Base-by-base conservation (phyloP, 1,140 invertebrate species). In the Bombus polaris region DNA sequence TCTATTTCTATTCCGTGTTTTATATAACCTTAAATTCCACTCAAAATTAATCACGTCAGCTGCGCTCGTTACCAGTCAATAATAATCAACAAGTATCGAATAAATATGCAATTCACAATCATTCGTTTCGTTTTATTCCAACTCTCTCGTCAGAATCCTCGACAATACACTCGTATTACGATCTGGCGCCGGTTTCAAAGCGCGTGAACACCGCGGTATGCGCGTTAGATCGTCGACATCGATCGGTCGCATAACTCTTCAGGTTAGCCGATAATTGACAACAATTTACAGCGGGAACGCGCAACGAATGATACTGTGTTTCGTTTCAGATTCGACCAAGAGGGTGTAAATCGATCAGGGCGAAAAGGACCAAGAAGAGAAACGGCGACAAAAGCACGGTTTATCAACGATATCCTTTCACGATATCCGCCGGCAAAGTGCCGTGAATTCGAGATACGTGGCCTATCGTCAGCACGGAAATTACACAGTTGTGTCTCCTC, bases 181-280 rank as follows among this genome's bases (percentile, higher is more conserved):
- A 76, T 9, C 25, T 13, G 37, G 62, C 57, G 47, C 37, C 37
- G 37, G 28, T 62, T 42, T 42, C 28, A 1, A 37, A 65, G 3
- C 37, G 37, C 15, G 13, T 5, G 39, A 76, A 59, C 0, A 6
- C 12, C 5, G 5, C 35, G 18, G 13, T 25, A 57, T 15, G 73
- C 35, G 37, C 75, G 57, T 77, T 62, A 76, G 13, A 77, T 65
- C 28, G 15, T n/a, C 6, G 15, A 8, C 75, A 65, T 65, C 75
- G 75, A 78, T 42, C 53, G 75, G 28, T 42, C 57, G 57, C 9
- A 25, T 78, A 78, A 78, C 59, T 65, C 75, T 78, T 13, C 15
- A 1, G 18, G 6, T 3, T 32, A 25, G 1, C 37, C 76, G 76
- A 37, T 72, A 78, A 71, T 59, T 68, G 44, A 35, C 42, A 42